These are phyloP conservation scores for Drosophila takahashii DNA, from an alignment of 1,140 invertebrate species.

Conservation along the genomic window DNA sequence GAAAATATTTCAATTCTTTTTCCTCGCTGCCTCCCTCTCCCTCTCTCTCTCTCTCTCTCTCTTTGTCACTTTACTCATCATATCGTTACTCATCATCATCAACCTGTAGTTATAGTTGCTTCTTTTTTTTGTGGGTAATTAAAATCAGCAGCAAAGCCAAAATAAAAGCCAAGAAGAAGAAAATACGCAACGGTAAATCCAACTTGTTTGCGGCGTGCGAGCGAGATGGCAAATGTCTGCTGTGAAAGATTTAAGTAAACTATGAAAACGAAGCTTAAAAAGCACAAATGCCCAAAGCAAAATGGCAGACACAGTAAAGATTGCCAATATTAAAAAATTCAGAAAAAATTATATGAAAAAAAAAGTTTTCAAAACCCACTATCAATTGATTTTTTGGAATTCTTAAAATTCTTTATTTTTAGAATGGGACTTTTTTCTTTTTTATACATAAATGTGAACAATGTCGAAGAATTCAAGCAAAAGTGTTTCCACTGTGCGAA, in stretches of 20 bases:
- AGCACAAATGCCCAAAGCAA: constrained; percentile 1
- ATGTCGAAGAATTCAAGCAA: background rate
- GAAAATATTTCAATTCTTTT: background rate
- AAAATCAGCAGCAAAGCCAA: constrained; percentile 24
- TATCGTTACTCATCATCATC: constrained; percentile 32
- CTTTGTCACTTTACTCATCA: constrained; percentile 13
- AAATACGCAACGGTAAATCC: constrained; percentile 37
- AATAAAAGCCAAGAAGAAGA: constrained; percentile 21
- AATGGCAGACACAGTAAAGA: background rate
- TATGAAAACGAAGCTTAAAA: constrained; percentile 17
- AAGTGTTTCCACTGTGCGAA: background rate
- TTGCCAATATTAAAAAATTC: background rate
- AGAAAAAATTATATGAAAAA: background rate
- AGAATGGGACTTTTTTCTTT: no score
- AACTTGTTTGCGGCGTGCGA: constrained; percentile 11
- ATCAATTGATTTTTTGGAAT: no score
- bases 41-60: constrained; percentile 7
- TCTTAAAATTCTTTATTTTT: no score
- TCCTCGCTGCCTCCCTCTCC: background rate
- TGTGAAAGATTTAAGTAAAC: constrained; percentile 9
- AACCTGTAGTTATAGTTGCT: constrained; percentile 19
- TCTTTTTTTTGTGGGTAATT: constrained; percentile 24
- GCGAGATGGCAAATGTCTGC: constrained; percentile 1
- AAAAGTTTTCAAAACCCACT: no score
- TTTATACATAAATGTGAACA: no score